Evolutionary conservation across 2,888 invertebrate species (phyloP).

Genomic region (Tiliacea citrago): DNA sequence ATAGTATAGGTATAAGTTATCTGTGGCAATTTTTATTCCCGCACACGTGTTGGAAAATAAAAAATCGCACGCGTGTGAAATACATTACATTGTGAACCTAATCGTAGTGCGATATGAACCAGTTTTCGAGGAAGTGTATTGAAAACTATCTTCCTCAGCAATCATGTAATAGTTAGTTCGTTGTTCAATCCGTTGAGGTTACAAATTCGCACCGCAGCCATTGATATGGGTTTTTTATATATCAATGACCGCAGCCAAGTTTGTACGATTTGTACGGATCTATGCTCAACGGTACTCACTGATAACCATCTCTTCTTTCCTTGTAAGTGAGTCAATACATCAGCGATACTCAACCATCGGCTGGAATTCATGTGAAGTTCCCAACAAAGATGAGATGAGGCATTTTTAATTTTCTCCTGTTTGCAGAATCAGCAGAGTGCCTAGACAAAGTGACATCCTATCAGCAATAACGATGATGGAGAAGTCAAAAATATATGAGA

Average conservation of each 20-base stretch:
- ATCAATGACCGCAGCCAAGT: conserved; percentile 7
- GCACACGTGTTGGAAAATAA: no score
- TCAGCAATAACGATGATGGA: not conserved
- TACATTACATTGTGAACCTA: no score
- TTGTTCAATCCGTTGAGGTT: conserved; percentile 44
- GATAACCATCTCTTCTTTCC: conserved; percentile 50
- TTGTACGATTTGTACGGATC: conserved; percentile 39
- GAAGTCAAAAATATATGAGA: not conserved
- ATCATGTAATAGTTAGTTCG: conserved; percentile 31
- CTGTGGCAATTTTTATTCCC: no score
- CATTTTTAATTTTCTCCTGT: not conserved
- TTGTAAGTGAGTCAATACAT: conserved; percentile 22
- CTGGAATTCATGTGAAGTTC: not conserved
- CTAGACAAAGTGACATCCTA: no score
- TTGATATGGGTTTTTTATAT: no score
- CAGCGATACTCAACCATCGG: conserved; percentile 19
- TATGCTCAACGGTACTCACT: conserved; percentile 44
- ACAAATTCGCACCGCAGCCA: conserved; percentile 44
- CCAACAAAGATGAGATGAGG: not conserved
- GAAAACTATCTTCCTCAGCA: conserved; percentile 6
- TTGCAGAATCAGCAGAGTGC: not conserved
- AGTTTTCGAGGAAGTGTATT: no score
- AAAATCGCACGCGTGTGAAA: no score
- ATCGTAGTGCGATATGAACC: no score
- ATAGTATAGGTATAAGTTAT: no score